Evolutionary conservation across 2,113 vertebrate genomes (phyloP), one percentile per base, ranked within the genome.

Genomic region (Tragelaphus strepsiceros): DNA sequence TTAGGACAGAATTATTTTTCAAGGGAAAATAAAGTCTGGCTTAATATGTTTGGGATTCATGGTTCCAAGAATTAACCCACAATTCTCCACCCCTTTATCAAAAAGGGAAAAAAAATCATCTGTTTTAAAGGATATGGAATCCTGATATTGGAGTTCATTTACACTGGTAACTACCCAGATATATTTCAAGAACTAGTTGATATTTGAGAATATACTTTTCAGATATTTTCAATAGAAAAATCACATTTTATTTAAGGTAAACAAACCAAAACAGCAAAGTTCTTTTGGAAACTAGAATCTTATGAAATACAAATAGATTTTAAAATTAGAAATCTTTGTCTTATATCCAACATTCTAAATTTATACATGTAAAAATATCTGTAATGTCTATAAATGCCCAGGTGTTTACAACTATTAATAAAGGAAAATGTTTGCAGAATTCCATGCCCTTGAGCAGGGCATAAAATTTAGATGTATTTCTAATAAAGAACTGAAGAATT

Each of bases 321-420:
- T 97, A 90, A 97, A 92, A 54, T 93, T 64, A 94, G 56, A 93
- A 97, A 96, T 8, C 49, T n/a, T 97, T 97, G 83, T 80, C 85
- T 97, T 87, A 64, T 61, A 96, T 11, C 19, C 53, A 97, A 96
- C 80, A 78, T 93, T 97, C 92, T 95, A 94, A 94, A 84, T 94
- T 96, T 92, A 74, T 87, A 17, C 71, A 87, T 84, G 74, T 98
- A 92, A 97, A 97, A 97, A 78, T 85, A 88, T 94, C 81, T 96
- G 58, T 97, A 91, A 96, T 95, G 82, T 91, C 94, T 97, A 97
- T 71, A 90, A 97, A 91, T 97, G 35, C 54, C 96, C 97, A 97
- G 96, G 93, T 97, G 96, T 97, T 97, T 95, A 88, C 84, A 98
- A 94, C 86, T 56, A 93, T 95, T 97, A 98, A 97, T 93, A 97